Evolutionary conservation across 1,140 invertebrate species (phyloP).

Genomic region (Sarcophaga bullata): DNA sequence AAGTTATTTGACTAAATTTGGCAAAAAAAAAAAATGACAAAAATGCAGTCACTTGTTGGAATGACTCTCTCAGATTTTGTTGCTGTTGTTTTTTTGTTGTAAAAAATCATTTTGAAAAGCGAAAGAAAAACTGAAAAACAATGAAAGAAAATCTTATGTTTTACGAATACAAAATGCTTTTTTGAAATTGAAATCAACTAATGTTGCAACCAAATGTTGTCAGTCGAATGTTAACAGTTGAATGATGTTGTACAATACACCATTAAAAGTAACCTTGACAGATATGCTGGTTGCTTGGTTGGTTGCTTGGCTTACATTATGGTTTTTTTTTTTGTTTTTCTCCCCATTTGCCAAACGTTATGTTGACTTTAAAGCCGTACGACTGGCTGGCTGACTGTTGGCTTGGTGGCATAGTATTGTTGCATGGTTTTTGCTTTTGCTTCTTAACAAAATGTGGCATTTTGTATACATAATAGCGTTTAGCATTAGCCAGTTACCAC

Average conservation of each 20-base stretch:
- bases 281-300: conserved; percentile 10
- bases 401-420: not conserved
- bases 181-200: not conserved
- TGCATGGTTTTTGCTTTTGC: not conserved
- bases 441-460: conserved; percentile 14
- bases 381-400: not conserved
- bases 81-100: not conserved
- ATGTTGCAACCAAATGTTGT: conserved; percentile 29
- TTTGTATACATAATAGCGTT: not conserved
- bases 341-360: not conserved
- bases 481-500: conserved; percentile 21
- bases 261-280: conserved; percentile 30
- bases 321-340: not conserved
- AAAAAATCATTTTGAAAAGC: not conserved
- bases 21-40: conserved; percentile 7
- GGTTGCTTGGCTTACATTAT: not conserved
- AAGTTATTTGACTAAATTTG: conserved; percentile 38
- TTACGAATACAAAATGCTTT: too few relatives aligned
- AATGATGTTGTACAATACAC: conserved; percentile 26
- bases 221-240: conserved; percentile 29
- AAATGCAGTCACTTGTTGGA: conserved; percentile 29
- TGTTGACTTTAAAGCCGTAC: too few relatives aligned
- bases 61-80: conserved; percentile 30
- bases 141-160: conserved; percentile 1
- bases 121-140: not conserved